Evolutionary conservation across 1,140 invertebrate genomes (phyloP).

Genomic region (Solenopsis fugax): DNA sequence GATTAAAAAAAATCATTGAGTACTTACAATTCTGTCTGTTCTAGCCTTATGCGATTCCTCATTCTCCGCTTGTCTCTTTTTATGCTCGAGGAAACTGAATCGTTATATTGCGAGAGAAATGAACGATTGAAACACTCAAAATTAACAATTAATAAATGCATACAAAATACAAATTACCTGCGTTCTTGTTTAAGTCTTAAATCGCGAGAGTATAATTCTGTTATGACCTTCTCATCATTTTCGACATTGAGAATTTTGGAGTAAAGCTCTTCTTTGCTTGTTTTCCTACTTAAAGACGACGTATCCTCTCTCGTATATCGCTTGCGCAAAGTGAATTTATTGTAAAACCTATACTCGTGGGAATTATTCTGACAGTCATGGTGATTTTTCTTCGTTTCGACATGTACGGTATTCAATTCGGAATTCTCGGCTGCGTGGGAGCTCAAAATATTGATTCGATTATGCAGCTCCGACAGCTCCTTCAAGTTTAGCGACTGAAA

Average conservation of each 20-base stretch:
- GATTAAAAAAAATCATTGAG: constrained; percentile 10
- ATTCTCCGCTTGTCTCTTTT: constrained; percentile 4
- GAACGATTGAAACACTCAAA: background rate
- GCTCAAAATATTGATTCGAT: constrained; percentile 55
- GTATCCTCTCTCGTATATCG: background rate
- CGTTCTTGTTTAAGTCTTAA: background rate
- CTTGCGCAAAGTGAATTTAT: constrained; percentile 22
- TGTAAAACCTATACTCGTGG: constrained; percentile 20
- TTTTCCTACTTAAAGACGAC: background rate
- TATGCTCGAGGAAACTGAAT: constrained; percentile 25
- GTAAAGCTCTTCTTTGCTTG: background rate
- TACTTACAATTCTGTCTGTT: constrained; percentile 57
- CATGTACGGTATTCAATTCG: background rate
- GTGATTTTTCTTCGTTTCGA: constrained; percentile 2
- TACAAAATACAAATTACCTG: background rate
- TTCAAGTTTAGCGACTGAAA: constrained; percentile 72
- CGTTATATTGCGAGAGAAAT: background rate
- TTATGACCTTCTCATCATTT: background rate
- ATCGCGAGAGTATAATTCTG: constrained; percentile 23
- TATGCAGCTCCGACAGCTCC: constrained; percentile 65
- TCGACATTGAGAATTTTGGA: background rate
- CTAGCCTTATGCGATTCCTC: constrained; percentile 15
- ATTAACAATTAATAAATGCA: background rate
- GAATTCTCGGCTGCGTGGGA: constrained; percentile 13
- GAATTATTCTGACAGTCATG: background rate